Evolutionary conservation across 2,797 vertebrate genomes (phyloP).

Genomic region (Poeciliopsis infans): DNA sequence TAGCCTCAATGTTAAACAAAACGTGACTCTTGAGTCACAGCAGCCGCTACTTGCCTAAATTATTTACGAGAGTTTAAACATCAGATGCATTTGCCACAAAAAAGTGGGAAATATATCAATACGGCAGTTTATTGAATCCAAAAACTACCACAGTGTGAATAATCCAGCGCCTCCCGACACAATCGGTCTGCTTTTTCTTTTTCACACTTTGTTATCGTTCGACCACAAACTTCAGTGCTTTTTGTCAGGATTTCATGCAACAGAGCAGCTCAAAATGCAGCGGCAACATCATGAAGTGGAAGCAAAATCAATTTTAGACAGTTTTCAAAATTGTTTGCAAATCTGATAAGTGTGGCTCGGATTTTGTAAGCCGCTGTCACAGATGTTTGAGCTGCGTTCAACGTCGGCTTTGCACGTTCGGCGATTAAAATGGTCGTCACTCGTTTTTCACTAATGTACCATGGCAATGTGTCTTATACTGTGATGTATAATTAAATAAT

Average conservation of each 20-base stretch:
- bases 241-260: background rate
- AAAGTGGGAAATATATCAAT: background rate
- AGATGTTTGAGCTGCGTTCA: background rate
- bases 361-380: background rate
- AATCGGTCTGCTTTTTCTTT: background rate
- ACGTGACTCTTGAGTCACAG: conserved; percentile 34
- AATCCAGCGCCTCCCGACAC: background rate
- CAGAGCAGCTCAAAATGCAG: background rate
- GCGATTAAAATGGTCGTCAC: background rate
- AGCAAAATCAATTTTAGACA: no score
- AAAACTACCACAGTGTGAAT: background rate
- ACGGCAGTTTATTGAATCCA: background rate
- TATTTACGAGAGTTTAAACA: conserved; percentile 22
- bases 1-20: conserved; percentile 40
- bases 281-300: background rate
- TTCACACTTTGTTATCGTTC: background rate
- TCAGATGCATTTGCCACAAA: conserved; percentile 3
- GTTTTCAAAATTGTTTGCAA: background rate
- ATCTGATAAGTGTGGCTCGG: background rate
- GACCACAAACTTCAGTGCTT: background rate
- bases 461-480: no score
- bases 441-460: background rate
- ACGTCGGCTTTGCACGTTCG: background rate
- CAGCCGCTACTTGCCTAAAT: conserved; percentile 11
- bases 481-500: no score